Conservation (phyloP, 1,140 invertebrate genomes). For the Drosophila albomicans region DNA sequence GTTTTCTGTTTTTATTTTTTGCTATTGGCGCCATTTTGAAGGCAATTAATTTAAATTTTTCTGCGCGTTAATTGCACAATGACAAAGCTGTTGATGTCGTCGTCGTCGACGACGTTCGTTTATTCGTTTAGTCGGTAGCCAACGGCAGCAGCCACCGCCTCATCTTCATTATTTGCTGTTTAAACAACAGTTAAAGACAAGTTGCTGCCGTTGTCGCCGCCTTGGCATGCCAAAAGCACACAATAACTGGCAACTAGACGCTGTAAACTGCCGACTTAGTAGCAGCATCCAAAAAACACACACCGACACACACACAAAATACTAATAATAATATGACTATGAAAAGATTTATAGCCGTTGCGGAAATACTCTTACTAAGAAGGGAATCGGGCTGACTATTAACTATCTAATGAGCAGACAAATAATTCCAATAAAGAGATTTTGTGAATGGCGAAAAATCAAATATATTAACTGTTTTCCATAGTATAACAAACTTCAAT, state of each 20-base stretch:
- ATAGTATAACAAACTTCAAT: too few species aligned
- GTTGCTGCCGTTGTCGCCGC: constrained; percentile 54
- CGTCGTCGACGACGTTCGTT: constrained; percentile 1
- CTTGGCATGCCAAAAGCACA: constrained; percentile 60
- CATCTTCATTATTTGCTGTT: constrained; percentile 74
- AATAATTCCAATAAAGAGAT: too few species aligned
- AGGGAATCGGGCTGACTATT: too few species aligned
- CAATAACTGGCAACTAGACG: constrained; percentile 26
- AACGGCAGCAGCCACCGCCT: constrained; percentile 61
- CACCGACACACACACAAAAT: constrained; percentile 1
- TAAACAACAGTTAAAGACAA: constrained; percentile 76
- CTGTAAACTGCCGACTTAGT: constrained; percentile 52
- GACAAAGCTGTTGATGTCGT: constrained; percentile 68
- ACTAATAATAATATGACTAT: constrained; percentile 4
- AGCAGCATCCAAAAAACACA: constrained; percentile 48
- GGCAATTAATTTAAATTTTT: constrained; percentile 81
- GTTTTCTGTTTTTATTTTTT: constrained; percentile 34
- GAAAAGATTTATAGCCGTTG: not conserved
- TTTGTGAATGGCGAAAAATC: too few species aligned
- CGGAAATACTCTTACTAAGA: not conserved
- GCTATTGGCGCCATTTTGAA: constrained; percentile 74
- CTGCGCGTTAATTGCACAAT: constrained; percentile 78
- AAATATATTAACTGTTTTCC: too few species aligned
- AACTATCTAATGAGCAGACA: too few species aligned
- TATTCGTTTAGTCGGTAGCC: constrained; percentile 24